Percentiles rank a stretch among this genome's conserved stretches.
Evolutionary conservation across 2,888 invertebrate species (phyloP).

Genomic region (Abrostola tripartita): DNA sequence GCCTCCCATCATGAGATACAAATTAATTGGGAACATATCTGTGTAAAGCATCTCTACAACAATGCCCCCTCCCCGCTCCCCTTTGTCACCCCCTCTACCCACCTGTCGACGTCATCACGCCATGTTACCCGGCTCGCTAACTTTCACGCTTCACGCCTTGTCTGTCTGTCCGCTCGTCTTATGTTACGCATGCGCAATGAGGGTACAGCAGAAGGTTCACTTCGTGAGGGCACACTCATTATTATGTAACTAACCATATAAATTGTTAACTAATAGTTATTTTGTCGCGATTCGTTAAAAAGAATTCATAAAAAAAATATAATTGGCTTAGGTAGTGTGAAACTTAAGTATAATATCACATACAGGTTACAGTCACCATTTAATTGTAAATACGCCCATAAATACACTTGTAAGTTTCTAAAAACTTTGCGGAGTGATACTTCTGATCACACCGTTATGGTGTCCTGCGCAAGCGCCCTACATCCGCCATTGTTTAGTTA

Average conservation of each 20-base stretch:
- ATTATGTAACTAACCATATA: too few relatives aligned
- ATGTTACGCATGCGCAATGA: constrained; percentile 19
- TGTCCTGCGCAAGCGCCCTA: constrained; percentile 13
- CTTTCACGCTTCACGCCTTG: constrained; percentile 57
- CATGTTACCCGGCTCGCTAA: constrained; percentile 44
- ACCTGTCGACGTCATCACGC: constrained; percentile 33
- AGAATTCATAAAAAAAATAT: too few relatives aligned
- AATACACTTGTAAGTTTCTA: too few relatives aligned
- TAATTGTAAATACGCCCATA: too few relatives aligned
- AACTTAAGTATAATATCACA: too few relatives aligned
- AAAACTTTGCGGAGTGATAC: neutral
- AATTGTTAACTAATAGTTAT: too few relatives aligned
- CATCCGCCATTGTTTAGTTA: constrained; percentile 36
- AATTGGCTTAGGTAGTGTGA: too few relatives aligned
- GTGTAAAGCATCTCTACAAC: constrained; percentile 4
- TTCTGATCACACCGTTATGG: constrained; percentile 5
- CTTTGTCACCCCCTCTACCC: neutral
- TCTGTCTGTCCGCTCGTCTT: constrained; percentile 34
- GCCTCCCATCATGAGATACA: constrained; percentile 2
- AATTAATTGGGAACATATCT: constrained; percentile 3
- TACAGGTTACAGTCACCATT: too few relatives aligned
- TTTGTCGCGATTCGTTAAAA: too few relatives aligned
- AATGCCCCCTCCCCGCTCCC: constrained; percentile 17
- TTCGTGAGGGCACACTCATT: neutral
- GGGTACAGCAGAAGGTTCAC: neutral